Evolutionary conservation across 1,140 invertebrate genomes (phyloP).

Genomic region (Neodiprion fabricii): DNA sequence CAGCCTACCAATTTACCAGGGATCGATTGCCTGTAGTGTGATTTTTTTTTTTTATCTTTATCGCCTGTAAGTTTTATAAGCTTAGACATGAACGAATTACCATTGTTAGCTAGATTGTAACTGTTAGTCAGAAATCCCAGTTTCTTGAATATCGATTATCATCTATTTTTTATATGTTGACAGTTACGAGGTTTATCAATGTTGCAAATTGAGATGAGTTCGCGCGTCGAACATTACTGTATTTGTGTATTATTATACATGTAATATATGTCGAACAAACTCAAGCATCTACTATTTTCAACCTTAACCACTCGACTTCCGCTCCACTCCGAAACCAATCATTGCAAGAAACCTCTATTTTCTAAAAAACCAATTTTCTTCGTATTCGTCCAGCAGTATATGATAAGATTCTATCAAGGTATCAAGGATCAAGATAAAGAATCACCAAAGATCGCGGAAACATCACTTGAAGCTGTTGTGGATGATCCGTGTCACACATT

Average conservation of each 20-base stretch:
- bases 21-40: neutral
- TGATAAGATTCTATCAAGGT: too few relatives aligned
- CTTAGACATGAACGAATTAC: too few relatives aligned
- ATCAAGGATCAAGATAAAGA: too few relatives aligned
- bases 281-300: neutral
- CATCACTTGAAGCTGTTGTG: too few relatives aligned
- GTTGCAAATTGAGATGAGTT: neutral
- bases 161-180: neutral
- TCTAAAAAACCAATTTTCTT: too few relatives aligned
- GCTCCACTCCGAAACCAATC: too few relatives aligned
- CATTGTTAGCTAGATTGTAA: neutral
- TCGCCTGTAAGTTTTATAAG: neutral
- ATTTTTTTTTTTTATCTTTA: neutral
- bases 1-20: neutral
- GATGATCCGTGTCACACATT: too few relatives aligned
- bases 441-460: too few relatives aligned
- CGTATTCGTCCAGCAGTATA: too few relatives aligned
- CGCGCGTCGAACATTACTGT: neutral
- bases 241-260: neutral
- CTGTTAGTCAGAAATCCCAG: neutral
- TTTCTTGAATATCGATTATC: neutral
- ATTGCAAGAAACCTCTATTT: too few relatives aligned
- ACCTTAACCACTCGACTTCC: too few relatives aligned
- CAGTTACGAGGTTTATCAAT: neutral
- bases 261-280: neutral